Evolutionary conservation across 2,113 vertebrate species (phyloP), one percentile per base, ranked within the genome.

Genomic region (Saccopteryx leptura): DNA sequence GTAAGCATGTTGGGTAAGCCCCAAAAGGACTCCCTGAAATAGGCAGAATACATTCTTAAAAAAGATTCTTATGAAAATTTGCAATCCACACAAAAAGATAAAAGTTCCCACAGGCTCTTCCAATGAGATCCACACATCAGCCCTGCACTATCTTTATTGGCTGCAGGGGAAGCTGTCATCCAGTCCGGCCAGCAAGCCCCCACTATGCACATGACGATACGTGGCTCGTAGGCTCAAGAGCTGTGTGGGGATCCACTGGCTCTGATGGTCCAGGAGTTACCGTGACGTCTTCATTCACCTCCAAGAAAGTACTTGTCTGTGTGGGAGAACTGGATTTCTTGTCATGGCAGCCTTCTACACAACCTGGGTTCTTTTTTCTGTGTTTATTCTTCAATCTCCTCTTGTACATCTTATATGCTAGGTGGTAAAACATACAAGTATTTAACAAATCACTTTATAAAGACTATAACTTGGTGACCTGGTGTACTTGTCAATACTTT

Each of bases 371-470:
- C 60, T 46, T 85, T 18, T 68, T 89, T 61, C 88, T 74, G 2
- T 17, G 48, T 52, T 68, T 96, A 14, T 66, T 90, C 75, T 89
- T 95, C 90, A 66, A 0, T 50, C 72, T 93, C 90, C 94, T 93
- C 91, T 97, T 98, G 81, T 98, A 98, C 1, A 82, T 61, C 95
- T 98, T 98, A 91, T 98, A 98, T 2, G 81, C 98, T 98, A 83
- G 24, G 60, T n/a, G 19, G 85, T 19, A 56, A 93, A 79, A 91
- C 28, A 94, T 4, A 58, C 18, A 69, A 60, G 54, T 23, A 56
- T 92, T 90, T 61, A 14, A 83, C 87, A 79, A 65, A 46, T 9
- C 78, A 52, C 54, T 28, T 93, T 26, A 56, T 82, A 63, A 74
- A 66, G 17, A 12, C 26, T 46, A 4, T 71, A 58, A 19, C 12